Evolutionary conservation across 2,888 invertebrate genomes (phyloP).

Genomic region (Drosophila antonietae): DNA sequence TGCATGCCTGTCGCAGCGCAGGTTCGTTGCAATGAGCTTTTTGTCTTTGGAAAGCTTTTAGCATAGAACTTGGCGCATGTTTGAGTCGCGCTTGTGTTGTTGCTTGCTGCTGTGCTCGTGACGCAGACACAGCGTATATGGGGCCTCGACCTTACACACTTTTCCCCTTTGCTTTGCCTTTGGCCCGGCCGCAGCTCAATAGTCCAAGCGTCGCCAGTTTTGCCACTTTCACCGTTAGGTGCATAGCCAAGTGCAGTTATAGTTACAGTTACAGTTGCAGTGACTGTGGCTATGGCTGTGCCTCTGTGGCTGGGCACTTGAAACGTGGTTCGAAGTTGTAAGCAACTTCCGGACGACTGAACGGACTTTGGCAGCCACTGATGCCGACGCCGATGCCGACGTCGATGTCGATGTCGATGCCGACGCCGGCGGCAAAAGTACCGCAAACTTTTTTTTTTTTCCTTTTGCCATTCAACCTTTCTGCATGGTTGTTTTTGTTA

Average conservation of each 20-base stretch:
- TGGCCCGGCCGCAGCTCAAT: no score
- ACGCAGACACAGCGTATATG: conserved; percentile 8
- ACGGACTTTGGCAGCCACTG: conserved; percentile 39
- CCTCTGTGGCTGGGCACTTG: conserved; percentile 23
- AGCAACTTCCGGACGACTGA: conserved; percentile 52
- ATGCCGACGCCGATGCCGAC: conserved; percentile 22
- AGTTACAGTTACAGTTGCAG: conserved; percentile 30
- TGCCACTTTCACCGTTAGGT: conserved; percentile 11
- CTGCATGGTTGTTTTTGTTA: conserved; percentile 17
- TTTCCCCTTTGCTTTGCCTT: not conserved
- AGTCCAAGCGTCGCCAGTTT: not conserved
- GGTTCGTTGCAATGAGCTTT: conserved; percentile 58
- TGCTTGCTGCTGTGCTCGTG: not conserved
- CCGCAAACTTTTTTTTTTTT: conserved; percentile 46
- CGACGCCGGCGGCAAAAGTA: conserved; percentile 30
- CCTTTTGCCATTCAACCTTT: conserved; percentile 16
- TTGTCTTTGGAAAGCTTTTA: conserved; percentile 23
- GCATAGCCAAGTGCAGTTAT: conserved; percentile 26
- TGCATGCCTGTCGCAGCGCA: conserved; percentile 22
- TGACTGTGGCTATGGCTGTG: conserved; percentile 9
- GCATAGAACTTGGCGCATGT: conserved; percentile 28
- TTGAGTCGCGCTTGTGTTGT: conserved; percentile 10
- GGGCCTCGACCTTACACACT: conserved; percentile 30
- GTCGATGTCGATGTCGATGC: not conserved
- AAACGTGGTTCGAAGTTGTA: conserved; percentile 55